Evolutionary conservation across 1,140 invertebrate species (phyloP), one percentile per base, ranked within the genome.

Genomic region (Drosophila yakuba): DNA sequence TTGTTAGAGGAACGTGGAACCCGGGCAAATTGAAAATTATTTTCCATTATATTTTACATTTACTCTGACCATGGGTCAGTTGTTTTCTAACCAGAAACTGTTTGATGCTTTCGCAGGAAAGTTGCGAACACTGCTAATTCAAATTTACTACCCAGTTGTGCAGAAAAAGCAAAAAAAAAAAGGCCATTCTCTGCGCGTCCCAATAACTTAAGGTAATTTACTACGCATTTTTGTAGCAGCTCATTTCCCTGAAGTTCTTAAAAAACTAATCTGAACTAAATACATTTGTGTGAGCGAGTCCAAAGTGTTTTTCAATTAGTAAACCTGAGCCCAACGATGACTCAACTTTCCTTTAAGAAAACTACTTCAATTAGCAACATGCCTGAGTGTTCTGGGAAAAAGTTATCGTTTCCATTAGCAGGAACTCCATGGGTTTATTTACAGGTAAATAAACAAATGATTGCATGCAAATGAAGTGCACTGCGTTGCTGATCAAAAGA

Each of bases 21-120:
- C 2, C 12, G 3, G 35, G 81, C 51, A 88, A 88, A 86, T 86
- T 88, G 83, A 82, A 82, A 88, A 86, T 88, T 76, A 88, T 86
- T 79, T 69, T 69, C 59, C 78, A 71, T 88, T 78, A 75, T 52
- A 32, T 56, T 58, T 58, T 59, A 28, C 35, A 28, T 25, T 63
- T 41, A n/a, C 44, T 1, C 52, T 57, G 67, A 41, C 67, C 64
- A 58, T 3, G 36, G 67, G 67, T 71, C 67, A 71, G 60, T 44
- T 39, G 4, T 20, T 57, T 45, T 6, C 28, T n/a, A 32, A 52
- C 55, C 25, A 39, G 28, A 75, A 69, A 43, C 35, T 54, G 63
- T 68, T 64, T 67, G 36, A 36, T 69, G 39, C 57, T 47, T 63
- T 8, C 41, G 56, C 36, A 62, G 47, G 28, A 50, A 82, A 75